These are phyloP conservation scores for Eudemis profundana DNA, from an alignment of 2,888 invertebrate genomes.

Conservation along the genomic window DNA sequence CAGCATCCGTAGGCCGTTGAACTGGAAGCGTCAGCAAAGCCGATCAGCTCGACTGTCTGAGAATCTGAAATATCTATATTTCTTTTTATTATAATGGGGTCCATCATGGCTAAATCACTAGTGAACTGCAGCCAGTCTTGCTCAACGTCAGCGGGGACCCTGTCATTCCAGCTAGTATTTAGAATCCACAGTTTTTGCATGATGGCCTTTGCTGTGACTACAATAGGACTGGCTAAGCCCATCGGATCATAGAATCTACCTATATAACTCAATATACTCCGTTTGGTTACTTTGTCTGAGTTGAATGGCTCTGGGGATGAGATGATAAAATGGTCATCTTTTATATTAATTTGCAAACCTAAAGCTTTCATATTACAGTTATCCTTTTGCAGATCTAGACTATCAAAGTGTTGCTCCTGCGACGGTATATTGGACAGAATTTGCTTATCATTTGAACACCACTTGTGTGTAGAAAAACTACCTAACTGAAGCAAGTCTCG, in stretches of 20 bases:
- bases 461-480: slow-evolving; percentile 41
- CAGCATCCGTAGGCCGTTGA: not conserved
- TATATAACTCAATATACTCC: slow-evolving; percentile 44
- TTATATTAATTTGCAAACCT: slow-evolving; percentile 5
- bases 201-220: slow-evolving; percentile 43
- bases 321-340: slow-evolving; percentile 9
- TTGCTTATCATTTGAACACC: slow-evolving; percentile 33
- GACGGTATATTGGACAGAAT: not conserved
- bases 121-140: not conserved
- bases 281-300: slow-evolving; percentile 40
- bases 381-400: not conserved
- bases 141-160: not conserved
- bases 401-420: not conserved
- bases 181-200: slow-evolving; percentile 43
- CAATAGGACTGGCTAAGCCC: slow-evolving; percentile 41
- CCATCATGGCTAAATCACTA: not conserved
- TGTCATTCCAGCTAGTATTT: not conserved
- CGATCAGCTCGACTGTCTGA: not conserved
- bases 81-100: not conserved
- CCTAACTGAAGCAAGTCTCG: slow-evolving; percentile 27
- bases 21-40: not conserved
- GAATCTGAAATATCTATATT: not conserved
- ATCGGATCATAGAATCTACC: slow-evolving; percentile 46
- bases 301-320: slow-evolving; percentile 1
- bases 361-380: slow-evolving; percentile 4